A percentile compares a stretch with the other conserved stretches of the same genome.
Evolutionary conservation across 2,113 vertebrate species (phyloP).

Genomic region (Rhipidura dahli): DNA sequence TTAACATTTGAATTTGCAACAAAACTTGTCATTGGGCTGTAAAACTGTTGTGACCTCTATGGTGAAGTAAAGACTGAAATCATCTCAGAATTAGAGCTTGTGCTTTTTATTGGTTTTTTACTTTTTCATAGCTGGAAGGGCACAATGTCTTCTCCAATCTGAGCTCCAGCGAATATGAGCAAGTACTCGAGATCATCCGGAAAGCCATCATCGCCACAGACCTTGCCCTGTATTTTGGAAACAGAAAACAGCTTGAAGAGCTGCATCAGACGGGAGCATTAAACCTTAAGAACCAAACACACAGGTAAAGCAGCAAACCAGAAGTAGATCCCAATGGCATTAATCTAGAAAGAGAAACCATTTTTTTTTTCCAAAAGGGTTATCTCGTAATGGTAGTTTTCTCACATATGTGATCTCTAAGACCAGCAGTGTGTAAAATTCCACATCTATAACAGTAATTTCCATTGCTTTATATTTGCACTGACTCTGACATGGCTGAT

Average conservation of each 20-base stretch:
- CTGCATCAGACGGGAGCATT: conserved; percentile 80
- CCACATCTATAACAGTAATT: background rate
- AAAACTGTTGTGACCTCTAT: background rate
- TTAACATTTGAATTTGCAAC: background rate
- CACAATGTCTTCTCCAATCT: conserved; percentile 99
- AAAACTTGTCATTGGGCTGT: background rate
- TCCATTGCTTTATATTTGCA: background rate
- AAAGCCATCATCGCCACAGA: conserved; percentile 99
- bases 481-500: accelerated
- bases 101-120: conserved; percentile 83
- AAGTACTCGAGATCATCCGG: conserved; percentile 97
- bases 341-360: background rate
- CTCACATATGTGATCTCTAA: background rate
- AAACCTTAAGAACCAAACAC: conserved; percentile 91
- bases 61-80: conserved; percentile 50
- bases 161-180: conserved; percentile 95
- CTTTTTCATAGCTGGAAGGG: conserved; percentile 96
- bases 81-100: conserved; percentile 76
- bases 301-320: conserved; percentile 78
- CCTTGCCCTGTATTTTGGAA: conserved; percentile 96
- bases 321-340: background rate
- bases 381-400: background rate
- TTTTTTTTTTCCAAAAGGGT: background rate
- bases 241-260: conserved; percentile 92
- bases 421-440: background rate